Evolutionary conservation across 1,140 invertebrate species (phyloP), one percentile per base, ranked within the genome.

Genomic region (Condylostylus longicornis): DNA sequence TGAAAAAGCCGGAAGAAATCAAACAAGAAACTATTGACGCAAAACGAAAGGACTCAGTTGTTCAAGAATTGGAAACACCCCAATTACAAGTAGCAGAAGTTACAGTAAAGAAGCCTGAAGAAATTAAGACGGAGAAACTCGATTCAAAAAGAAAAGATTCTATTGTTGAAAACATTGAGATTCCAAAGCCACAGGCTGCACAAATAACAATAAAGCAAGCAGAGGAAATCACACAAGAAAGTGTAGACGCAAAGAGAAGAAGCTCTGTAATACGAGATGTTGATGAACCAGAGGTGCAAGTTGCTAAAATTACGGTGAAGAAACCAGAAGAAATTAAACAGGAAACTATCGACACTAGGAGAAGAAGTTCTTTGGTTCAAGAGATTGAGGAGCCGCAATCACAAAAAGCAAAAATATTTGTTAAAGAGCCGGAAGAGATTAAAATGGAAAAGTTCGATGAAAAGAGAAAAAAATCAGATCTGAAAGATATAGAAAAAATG

Each of bases 161-260:
- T n/a, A n/a, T n/a, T n/a, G n/a, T n/a, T n/a, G n/a, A n/a, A n/a
- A n/a, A n/a, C n/a, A n/a, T n/a, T n/a, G 25, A 27, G 14, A 27
- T 3, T 5, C 25, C 4, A 27, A 27, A 27, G 25, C 25, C 5
- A 1, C n/a, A n/a, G n/a, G n/a, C n/a, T n/a, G n/a, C n/a, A n/a
- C n/a, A n/a, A n/a, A n/a, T n/a, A n/a, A n/a, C n/a, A n/a, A n/a
- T n/a, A n/a, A n/a, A n/a, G n/a, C n/a, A n/a, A n/a, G n/a, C n/a
- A n/a, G n/a, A n/a, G n/a, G n/a, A n/a, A n/a, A n/a, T n/a, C n/a
- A n/a, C n/a, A n/a, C n/a, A n/a, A n/a, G n/a, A 46, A n/a, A 41
- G 36, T 27, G 13, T 34, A 27, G 42, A 33, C 10, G 38, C 5
- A 39, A 35, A 21, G 39, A 49, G 18, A 50, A n/a, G n/a, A n/a